Evolutionary conservation across 2,888 invertebrate genomes (phyloP), one percentile per base, ranked within the genome.

Genomic region (Drosophila leonis): DNA sequence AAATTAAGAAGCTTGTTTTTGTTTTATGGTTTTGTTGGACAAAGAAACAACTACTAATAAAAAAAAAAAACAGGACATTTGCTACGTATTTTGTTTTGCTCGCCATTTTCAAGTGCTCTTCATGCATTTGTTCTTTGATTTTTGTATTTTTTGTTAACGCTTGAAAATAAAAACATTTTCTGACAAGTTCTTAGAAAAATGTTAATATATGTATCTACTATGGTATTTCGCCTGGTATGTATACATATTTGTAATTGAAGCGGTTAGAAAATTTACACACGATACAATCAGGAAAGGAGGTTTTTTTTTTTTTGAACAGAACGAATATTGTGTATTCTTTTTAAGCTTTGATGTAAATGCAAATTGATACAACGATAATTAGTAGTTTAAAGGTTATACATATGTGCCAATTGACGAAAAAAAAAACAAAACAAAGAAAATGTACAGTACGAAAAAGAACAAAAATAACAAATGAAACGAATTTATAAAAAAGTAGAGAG

Each of bases 71-170:
- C 89, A 84, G 77, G 74, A 81, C 61, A 84, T 67, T 82, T 78
- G 63, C 90, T 85, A 90, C 82, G 48, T 78, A 82, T 73, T 54
- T 72, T 68, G 67, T 71, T 66, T 83, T 76, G 70, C 73, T 80
- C 76, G 77, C 77, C 87, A 75, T 77, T 78, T 90, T 87, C 67
- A 82, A 83, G 91, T 90, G 90, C 91, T 90, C 69, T 90, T 91
- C 90, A 90, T 90, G 90, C 90, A 90, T 89, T 83, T 90, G 24
- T 80, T 82, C 70, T 52, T 55, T 46, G 3, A 62, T 52, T 61
- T 65, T 51, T 65, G 63, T 65, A 3, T 67, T 31, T 72, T 65
- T 35, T 66, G 24, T 69, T 78, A 78, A 78, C 68, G 70, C 52
- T 71, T 54, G 71, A 71, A 78, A 83, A 65, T 56, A 37, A 54